These are phyloP conservation scores for Sphaerophoria taeniata DNA, from an alignment of 2,888 invertebrate species.

Conservation along the genomic window DNA sequence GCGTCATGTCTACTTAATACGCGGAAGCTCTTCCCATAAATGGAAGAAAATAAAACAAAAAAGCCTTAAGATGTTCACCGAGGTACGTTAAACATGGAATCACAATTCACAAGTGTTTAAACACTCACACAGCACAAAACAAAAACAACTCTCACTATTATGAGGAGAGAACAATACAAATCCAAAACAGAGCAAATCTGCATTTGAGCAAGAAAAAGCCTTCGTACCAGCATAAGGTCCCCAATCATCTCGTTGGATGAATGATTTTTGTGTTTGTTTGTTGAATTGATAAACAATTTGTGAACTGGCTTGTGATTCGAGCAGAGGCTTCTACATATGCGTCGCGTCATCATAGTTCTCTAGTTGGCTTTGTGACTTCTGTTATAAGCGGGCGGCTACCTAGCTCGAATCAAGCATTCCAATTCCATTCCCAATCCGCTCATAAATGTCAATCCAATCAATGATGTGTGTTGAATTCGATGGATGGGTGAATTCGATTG, in stretches of 20 bases:
- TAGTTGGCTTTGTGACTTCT: no score
- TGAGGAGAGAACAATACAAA: background rate
- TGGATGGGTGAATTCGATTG: slow-evolving; percentile 28
- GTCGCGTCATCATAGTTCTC: no score
- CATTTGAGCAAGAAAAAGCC: slow-evolving; percentile 47
- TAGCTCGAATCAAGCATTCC: slow-evolving; percentile 2
- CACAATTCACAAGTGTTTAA: slow-evolving; percentile 59
- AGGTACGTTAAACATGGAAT: slow-evolving; percentile 54
- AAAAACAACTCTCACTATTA: background rate
- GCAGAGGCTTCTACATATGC: background rate
- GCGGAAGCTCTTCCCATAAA: slow-evolving; percentile 11
- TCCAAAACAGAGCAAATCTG: slow-evolving; percentile 18
- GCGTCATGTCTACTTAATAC: slow-evolving; percentile 20
- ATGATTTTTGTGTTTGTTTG: slow-evolving; percentile 57
- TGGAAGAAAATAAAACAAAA: slow-evolving; percentile 8
- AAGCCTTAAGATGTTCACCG: slow-evolving; percentile 49
- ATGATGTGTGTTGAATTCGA: slow-evolving; percentile 34
- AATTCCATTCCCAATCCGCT: slow-evolving; percentile 46
- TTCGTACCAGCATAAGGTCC: background rate
- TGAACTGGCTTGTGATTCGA: slow-evolving; percentile 16
- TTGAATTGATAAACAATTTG: slow-evolving; percentile 71
- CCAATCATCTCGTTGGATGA: slow-evolving; percentile 3
- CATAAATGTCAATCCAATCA: slow-evolving; percentile 71
- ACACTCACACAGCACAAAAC: background rate
- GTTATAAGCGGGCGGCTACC: background rate